These are phyloP conservation scores for Dione juno DNA, from an alignment of 2,888 invertebrate species.

Conservation along the genomic window DNA sequence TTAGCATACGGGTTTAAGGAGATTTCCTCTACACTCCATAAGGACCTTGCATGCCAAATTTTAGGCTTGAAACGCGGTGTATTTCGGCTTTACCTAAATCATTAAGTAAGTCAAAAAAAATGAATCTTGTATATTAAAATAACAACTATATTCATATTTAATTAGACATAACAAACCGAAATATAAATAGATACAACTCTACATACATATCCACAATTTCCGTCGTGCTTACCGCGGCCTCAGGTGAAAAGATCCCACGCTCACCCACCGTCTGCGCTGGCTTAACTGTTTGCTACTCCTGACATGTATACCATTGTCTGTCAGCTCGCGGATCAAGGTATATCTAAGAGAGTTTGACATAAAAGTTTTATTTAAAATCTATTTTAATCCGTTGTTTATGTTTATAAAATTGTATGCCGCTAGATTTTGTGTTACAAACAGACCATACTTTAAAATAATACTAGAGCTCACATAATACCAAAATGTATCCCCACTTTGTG, in stretches of 20 bases:
- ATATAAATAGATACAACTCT: slow-evolving; percentile 38
- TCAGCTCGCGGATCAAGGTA: slow-evolving; percentile 31
- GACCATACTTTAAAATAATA: no score
- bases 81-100: no score
- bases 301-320: slow-evolving; percentile 45
- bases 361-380: neutral
- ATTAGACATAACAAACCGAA: neutral
- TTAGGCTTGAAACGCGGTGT: no score
- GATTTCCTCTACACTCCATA: no score
- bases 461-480: no score
- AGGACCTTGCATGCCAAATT: no score
- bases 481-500: no score
- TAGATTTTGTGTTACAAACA: no score
- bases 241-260: slow-evolving; percentile 82
- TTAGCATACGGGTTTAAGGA: no score
- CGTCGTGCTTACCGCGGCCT: slow-evolving; percentile 61
- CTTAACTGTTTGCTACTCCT: slow-evolving; percentile 61
- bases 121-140: no score
- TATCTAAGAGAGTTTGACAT: neutral
- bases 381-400: neutral
- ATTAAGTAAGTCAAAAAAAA: no score
- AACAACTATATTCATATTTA: neutral
- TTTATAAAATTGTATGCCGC: neutral
- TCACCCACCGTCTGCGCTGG: slow-evolving; percentile 67
- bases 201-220: slow-evolving; percentile 46